Evolutionary conservation across 2,888 invertebrate genomes (phyloP).

Genomic region (Gastracanthus pulcherrimus): DNA sequence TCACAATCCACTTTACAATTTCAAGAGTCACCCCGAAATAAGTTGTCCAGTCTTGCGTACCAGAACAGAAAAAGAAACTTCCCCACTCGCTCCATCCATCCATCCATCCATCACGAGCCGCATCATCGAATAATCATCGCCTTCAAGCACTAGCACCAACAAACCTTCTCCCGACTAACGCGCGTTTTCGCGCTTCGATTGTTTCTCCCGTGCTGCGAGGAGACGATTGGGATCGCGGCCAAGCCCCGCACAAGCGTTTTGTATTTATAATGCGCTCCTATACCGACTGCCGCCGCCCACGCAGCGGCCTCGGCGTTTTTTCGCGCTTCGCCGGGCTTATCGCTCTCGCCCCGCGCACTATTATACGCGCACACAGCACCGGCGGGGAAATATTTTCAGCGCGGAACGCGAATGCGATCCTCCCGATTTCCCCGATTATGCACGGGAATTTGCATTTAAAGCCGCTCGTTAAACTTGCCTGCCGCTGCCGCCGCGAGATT

Average conservation of each 20-base stretch:
- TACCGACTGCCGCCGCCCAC: slow-evolving; percentile 7
- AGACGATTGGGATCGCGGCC: slow-evolving; percentile 48
- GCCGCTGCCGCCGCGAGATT: neutral
- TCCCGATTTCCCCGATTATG: slow-evolving; percentile 28
- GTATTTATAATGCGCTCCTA: slow-evolving; percentile 44
- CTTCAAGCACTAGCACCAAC: neutral
- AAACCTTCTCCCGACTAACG: neutral
- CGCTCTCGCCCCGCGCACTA: neutral
- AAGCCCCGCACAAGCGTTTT: slow-evolving; percentile 26
- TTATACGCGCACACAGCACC: neutral
- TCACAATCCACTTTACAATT: too few relatives aligned
- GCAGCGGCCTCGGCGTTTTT: too few relatives aligned
- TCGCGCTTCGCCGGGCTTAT: slow-evolving; percentile 18
- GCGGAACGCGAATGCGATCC: slow-evolving; percentile 6
- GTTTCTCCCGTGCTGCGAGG: neutral
- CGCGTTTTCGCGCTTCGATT: slow-evolving; percentile 31
- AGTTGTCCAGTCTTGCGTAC: too few relatives aligned
- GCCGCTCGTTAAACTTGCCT: slow-evolving; percentile 20
- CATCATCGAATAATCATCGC: neutral
- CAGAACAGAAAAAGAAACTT: too few relatives aligned
- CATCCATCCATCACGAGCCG: too few relatives aligned
- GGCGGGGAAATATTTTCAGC: slow-evolving; percentile 3
- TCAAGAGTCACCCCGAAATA: too few relatives aligned
- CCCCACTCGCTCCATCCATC: too few relatives aligned
- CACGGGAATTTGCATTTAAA: slow-evolving; percentile 44